Evolutionary conservation across 2,797 vertebrate species (phyloP), one percentile per base, ranked within the genome.

Genomic region (Alectoris magna): DNA sequence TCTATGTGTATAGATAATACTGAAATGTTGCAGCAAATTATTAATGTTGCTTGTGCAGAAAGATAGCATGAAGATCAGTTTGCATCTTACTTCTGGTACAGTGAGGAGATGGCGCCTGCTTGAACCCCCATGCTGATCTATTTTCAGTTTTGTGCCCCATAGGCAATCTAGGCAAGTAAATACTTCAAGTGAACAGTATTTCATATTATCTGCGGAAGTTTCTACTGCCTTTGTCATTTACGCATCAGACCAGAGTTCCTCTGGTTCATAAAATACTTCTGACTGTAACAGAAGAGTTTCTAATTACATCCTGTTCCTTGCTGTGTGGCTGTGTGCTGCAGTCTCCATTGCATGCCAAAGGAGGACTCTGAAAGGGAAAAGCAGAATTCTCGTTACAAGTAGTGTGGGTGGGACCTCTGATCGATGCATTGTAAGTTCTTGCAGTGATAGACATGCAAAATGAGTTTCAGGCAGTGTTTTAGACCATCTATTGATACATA

Each of bases 401-500:
- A 93, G n/a, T 63, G 62, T 91, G 70, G 88, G 59, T 95, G 77
- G 80, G 39, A 88, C 67, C 66, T 79, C 91, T 91, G 48, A 59
- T 75, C 2, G 6, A 70, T 78, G 72, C 67, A 29, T 62, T 84
- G 38, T 55, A 62, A 68, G 11, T 70, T 94, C 64, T 89, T 82
- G 66, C 43, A 77, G 74, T 79, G 88, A 93, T 14, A 89, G 78
- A 87, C 82, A 44, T 72, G 41, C 7, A 7, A 84, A 96, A 94
- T 73, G 82, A 74, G 59, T 81, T 96, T 95, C 83, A 97, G 97
- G 96, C 96, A 96, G 72, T 64, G 95, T 94, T 95, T 97, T 96
- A 98, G 96, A 98, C 93, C 97, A 90, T 96, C 84, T 97, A 93
- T 97, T 97, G 97, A 96, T 98, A 83, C 55, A 70, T 96, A 77